A percentile compares a stretch with the other conserved stretches of the same genome.
These are phyloP conservation scores for Muraenolepis orangiensis DNA, from an alignment of 2,797 vertebrate genomes.

Conservation along the genomic window DNA sequence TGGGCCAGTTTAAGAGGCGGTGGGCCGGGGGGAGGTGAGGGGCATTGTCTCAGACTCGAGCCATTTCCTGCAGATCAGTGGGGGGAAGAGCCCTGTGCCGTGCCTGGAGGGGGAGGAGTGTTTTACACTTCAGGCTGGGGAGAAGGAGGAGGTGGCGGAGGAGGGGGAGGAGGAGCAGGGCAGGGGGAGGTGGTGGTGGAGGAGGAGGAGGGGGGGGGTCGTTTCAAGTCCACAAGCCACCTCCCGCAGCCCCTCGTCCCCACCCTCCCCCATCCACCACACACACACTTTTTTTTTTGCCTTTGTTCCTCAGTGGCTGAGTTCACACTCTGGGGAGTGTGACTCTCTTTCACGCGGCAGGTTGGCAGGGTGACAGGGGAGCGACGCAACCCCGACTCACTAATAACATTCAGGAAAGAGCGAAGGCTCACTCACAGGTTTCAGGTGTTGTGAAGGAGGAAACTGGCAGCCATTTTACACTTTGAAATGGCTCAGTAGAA, in stretches of 20 bases:
- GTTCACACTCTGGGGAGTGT: constrained; percentile 76
- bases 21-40: constrained; percentile 66
- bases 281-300: constrained; percentile 69
- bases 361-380: constrained; percentile 69
- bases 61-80: constrained; percentile 81
- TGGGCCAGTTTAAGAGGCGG: constrained; percentile 73
- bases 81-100: constrained; percentile 72
- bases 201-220: constrained; percentile 69
- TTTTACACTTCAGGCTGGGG: constrained; percentile 68
- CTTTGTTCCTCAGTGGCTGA: constrained; percentile 79
- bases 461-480: constrained; percentile 42
- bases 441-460: constrained; percentile 45
- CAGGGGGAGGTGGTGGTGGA: constrained; percentile 42
- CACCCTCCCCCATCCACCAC: not conserved
- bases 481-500: constrained; percentile 29
- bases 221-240: constrained; percentile 79
- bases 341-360: constrained; percentile 73
- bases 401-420: constrained; percentile 70
- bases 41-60: constrained; percentile 76
- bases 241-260: not conserved
- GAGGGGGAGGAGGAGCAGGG: constrained; percentile 48
- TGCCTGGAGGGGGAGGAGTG: constrained; percentile 72
- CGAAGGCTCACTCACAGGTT: constrained; percentile 45
- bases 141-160: constrained; percentile 64
- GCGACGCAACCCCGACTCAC: constrained; percentile 65